These are phyloP conservation scores for Dasypus novemcinctus DNA, from an alignment of 2,113 vertebrate genomes.

Conservation along the genomic window DNA sequence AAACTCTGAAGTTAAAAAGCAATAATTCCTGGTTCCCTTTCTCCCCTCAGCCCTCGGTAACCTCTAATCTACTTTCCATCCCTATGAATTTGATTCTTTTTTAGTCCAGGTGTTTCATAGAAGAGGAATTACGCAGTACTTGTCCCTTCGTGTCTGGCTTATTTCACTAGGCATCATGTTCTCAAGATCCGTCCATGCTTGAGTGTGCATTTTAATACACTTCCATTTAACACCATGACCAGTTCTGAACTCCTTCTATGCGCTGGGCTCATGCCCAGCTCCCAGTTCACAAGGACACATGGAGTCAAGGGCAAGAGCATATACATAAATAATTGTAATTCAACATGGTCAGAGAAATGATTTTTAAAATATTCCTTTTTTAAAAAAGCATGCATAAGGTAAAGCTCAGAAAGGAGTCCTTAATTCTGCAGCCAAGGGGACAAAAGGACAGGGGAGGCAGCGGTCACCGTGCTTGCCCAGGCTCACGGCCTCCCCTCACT, in stretches of 20 bases:
- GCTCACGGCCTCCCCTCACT: not conserved
- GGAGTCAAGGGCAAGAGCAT: not conserved
- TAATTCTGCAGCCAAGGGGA: not conserved
- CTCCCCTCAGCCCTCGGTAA: no score
- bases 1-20: no score
- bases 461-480: not conserved
- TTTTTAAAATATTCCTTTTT: not conserved
- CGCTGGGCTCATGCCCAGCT: not conserved
- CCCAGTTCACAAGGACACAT: not conserved
- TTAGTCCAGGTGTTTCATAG: no score
- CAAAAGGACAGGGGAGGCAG: not conserved
- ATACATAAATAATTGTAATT: not conserved
- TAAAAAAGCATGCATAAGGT: not conserved
- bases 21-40: no score
- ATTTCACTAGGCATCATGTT: no score
- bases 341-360: not conserved
- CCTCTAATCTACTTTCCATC: no score
- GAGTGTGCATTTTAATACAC: not conserved
- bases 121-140: no score
- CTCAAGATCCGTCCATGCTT: not conserved
- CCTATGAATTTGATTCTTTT: no score
- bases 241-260: not conserved
- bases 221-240: not conserved
- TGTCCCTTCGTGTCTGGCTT: no score
- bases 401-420: not conserved